These are phyloP conservation scores for Nemoura dubitans DNA, from an alignment of 2,888 invertebrate species.

Conservation along the genomic window DNA sequence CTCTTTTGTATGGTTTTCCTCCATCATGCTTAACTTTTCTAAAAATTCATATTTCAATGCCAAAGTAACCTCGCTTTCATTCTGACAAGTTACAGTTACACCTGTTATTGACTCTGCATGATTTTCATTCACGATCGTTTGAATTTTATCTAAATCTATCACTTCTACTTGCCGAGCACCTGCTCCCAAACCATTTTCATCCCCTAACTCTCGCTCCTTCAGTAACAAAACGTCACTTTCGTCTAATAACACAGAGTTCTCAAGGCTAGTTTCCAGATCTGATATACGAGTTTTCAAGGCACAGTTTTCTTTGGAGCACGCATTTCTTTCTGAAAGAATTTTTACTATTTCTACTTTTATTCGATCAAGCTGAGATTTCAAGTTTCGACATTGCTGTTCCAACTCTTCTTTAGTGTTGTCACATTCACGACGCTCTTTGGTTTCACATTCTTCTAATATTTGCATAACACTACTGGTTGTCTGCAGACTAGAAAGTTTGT, in stretches of 20 bases:
- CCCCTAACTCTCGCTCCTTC: background rate
- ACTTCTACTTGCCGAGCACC: background rate
- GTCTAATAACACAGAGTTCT: background rate
- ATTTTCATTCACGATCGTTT: background rate
- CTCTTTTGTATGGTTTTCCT: slow-evolving; percentile 58
- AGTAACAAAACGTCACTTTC: background rate
- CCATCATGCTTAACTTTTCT: slow-evolving; percentile 50
- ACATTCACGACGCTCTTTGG: background rate
- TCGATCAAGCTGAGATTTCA: slow-evolving; percentile 54
- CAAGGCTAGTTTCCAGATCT: slow-evolving; percentile 47
- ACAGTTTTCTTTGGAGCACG: slow-evolving; percentile 57
- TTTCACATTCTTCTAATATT: slow-evolving; percentile 20
- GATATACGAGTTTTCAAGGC: slow-evolving; percentile 55
- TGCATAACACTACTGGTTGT: background rate
- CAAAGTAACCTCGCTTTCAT: background rate
- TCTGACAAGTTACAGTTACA: background rate
- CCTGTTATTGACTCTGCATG: background rate
- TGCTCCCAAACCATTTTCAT: background rate
- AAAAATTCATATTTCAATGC: background rate
- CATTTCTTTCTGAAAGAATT: slow-evolving; percentile 55
- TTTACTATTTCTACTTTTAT: slow-evolving; percentile 56
- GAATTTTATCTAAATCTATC: background rate
- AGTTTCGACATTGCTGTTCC: slow-evolving; percentile 54
- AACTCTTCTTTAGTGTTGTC: slow-evolving; percentile 48
- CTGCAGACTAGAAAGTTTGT: background rate